Percentiles rank a stretch among this genome's conserved stretches.
Conservation (phyloP, 1,140 invertebrate species). For the Tetragnatha versicolor region DNA sequence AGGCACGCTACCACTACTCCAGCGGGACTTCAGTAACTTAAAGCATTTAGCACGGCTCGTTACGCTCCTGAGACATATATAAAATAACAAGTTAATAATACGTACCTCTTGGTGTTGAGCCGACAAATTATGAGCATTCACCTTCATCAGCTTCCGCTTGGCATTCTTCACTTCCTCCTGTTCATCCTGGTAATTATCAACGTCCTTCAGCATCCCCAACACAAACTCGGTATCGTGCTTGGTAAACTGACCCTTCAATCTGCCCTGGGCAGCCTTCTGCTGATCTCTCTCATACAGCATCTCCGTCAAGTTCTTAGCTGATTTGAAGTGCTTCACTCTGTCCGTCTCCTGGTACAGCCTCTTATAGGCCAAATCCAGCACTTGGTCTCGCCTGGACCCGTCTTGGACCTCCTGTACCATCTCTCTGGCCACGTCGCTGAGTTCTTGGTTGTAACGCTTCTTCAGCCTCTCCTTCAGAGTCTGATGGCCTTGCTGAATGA, state of each 20-base stretch:
- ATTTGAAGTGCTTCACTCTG: conserved; percentile 34
- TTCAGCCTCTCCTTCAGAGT: conserved; percentile 1
- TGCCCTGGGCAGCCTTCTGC: background rate
- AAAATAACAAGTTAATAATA: background rate
- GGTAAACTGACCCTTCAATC: background rate
- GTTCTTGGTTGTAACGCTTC: background rate
- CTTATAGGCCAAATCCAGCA: conserved; percentile 29
- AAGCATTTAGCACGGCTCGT: no score
- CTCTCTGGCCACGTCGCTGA: background rate
- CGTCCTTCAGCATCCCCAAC: background rate
- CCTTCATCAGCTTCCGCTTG: background rate
- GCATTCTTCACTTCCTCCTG: background rate
- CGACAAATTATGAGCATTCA: conserved; percentile 24
- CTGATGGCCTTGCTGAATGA: background rate
- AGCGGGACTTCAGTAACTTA: no score
- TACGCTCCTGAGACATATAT: no score
- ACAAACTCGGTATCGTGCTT: conserved; percentile 6
- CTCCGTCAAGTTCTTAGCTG: background rate
- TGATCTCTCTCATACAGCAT: background rate
- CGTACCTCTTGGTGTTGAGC: conserved; percentile 29
- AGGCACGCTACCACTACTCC: no score
- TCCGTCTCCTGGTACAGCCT: conserved; percentile 25
- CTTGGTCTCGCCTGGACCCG: background rate
- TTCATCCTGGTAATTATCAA: conserved; percentile 5
- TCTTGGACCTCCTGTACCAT: background rate